A percentile compares a stretch with the other conserved stretches of the same genome.
Conservation (phyloP, 1,140 invertebrate genomes). For the Drosophila nigromelanica region DNA sequence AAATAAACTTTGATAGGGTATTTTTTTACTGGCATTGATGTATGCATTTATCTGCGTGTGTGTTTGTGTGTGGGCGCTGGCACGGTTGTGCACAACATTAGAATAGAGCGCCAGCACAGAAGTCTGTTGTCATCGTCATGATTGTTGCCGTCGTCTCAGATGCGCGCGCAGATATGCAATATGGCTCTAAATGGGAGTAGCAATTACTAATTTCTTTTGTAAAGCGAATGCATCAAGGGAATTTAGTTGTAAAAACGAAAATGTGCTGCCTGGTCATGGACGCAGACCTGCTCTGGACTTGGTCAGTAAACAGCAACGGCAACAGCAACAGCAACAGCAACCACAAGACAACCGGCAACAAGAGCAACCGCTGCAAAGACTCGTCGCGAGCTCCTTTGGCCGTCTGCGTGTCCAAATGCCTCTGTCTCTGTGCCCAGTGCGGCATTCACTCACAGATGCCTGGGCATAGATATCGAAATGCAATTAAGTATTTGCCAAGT, state of each 20-base stretch:
- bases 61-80: conserved; percentile 24
- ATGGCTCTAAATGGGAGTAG: conserved; percentile 75
- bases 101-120: conserved; percentile 9
- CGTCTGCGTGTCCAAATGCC: conserved; percentile 31
- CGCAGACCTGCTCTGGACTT: background rate
- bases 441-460: conserved; percentile 81
- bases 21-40: conserved; percentile 25
- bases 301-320: background rate
- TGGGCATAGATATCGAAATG: conserved; percentile 84
- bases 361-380: background rate
- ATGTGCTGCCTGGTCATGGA: background rate
- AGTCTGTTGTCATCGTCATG: conserved; percentile 47
- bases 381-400: conserved; percentile 2
- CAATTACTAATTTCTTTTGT: conserved; percentile 80
- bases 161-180: conserved; percentile 39
- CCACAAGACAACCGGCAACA: conserved; percentile 3
- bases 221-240: conserved; percentile 70
- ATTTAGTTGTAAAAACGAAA: conserved; percentile 80
- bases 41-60: background rate
- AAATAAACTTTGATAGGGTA: no score
- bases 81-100: conserved; percentile 37
- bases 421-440: conserved; percentile 43
- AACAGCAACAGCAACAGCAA: background rate
- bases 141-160: conserved; percentile 25
- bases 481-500: conserved; percentile 83